Base-by-base conservation (phyloP, 2,888 invertebrate species). In the Drosophila rubida region DNA sequence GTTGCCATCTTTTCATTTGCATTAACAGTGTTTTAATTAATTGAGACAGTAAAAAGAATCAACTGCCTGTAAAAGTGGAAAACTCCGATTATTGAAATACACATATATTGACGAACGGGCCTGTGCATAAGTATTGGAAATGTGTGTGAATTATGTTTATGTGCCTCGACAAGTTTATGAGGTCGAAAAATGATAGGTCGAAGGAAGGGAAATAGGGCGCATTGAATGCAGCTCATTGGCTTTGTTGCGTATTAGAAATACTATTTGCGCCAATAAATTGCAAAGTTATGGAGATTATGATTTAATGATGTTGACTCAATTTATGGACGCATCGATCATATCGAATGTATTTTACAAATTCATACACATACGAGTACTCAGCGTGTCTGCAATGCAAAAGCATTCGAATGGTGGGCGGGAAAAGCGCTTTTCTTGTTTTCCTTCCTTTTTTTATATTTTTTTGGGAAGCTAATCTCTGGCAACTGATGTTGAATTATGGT, bases 401-500 rank as follows among this genome's bases (percentile, higher is more conserved):
- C 23, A 23, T 23, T 23, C 23, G 23, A 23, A 23, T 23, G 5
- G 23, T 25, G 25, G 25, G 25, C 7, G 25, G 25, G 1, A 25
- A 7, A 25, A 25, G 25, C 1, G 7, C 7, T 0, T 13, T 13
- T 32, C 2, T n/a, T 13, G 1, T 13, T 35, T 30, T 30, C 9
- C 9, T 30, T n/a, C n/a, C n/a, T n/a, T n/a, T n/a, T n/a, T n/a
- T n/a, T n/a, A n/a, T n/a, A n/a, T n/a, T n/a, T n/a, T 0, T 27
- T 27, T 8, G 9, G 32, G 32, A n/a, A 35, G 11, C 32, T 13
- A 35, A 35, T 35, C 32, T 5, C 32, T 35, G n/a, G 35, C 35
- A 37, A 37, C 35, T 37, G 35, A 37, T 37, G 35, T 37, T 37
- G 14, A 14, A 37, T 37, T 37, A 37, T 37, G 32, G 32, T 14